Evolutionary conservation across 2,888 invertebrate genomes (phyloP).

Genomic region (Drosophila atripex): DNA sequence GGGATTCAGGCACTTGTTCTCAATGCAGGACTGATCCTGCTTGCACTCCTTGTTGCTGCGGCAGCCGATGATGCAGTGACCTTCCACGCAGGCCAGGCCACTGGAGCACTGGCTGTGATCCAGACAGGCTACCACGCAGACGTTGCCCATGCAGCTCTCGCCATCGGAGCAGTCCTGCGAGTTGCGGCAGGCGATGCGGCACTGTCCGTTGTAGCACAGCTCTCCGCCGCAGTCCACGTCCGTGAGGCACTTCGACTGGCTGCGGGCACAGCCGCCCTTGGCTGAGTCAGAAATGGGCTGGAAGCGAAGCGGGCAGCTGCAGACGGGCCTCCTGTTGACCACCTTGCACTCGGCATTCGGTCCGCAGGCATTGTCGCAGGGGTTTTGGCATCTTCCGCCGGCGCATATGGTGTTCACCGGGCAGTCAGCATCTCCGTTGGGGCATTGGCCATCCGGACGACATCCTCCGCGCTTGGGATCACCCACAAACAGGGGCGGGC

Average conservation of each 20-base stretch:
- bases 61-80: constrained; percentile 93
- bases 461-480: constrained; percentile 92
- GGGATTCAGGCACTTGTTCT: constrained; percentile 93
- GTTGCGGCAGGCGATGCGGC: constrained; percentile 91
- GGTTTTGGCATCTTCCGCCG: constrained; percentile 90
- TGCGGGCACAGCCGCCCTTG: constrained; percentile 90
- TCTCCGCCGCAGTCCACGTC: constrained; percentile 92
- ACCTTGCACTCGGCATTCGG: constrained; percentile 92
- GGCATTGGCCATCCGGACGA: constrained; percentile 90
- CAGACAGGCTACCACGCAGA: constrained; percentile 91
- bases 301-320: constrained; percentile 91
- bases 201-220: constrained; percentile 92
- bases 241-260: constrained; percentile 87
- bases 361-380: constrained; percentile 93
- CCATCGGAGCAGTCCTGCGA: constrained; percentile 91
- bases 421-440: constrained; percentile 89
- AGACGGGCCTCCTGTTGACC: constrained; percentile 90
- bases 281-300: constrained; percentile 87
- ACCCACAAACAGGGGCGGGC: constrained; percentile 90
- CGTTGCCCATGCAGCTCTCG: constrained; percentile 91
- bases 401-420: constrained; percentile 90
- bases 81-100: constrained; percentile 91
- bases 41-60: constrained; percentile 92
- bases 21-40: constrained; percentile 90
- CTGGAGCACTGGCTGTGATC: constrained; percentile 92